Percentiles rank a stretch among this genome's conserved stretches.
Conservation (phyloP, 2,797 vertebrate genomes). For the Bradypodion ventrale region DNA sequence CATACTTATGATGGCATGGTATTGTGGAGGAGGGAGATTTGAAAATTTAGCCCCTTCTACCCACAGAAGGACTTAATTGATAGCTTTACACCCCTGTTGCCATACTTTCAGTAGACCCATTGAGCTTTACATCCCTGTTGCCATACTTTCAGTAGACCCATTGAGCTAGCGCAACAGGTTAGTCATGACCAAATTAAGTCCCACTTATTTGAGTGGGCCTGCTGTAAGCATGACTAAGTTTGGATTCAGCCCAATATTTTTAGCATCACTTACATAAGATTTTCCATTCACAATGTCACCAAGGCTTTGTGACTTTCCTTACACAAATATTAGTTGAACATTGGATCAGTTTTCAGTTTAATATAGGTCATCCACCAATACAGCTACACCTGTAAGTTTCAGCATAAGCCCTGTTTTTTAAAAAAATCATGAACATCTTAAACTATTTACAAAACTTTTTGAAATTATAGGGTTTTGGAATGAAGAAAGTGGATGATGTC, state of each 20-base stretch:
- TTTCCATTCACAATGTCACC: not conserved
- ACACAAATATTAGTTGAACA: not conserved
- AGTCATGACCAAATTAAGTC: not conserved
- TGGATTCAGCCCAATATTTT: not conserved
- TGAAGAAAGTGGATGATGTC: not conserved
- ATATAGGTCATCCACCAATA: too few relatives aligned
- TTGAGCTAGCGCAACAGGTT: not conserved
- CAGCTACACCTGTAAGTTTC: not conserved
- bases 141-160: not conserved
- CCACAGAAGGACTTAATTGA: not conserved
- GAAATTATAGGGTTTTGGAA: not conserved
- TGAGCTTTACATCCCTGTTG: not conserved
- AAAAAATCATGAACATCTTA: too few relatives aligned
- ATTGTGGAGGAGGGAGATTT: not conserved
- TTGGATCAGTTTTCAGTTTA: not conserved
- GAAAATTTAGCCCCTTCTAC: not conserved
- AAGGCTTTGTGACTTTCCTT: not conserved
- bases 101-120: not conserved
- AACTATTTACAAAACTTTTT: not conserved
- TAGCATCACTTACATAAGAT: not conserved
- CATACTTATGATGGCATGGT: not conserved
- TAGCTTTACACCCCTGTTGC: not conserved
- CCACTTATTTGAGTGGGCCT: not conserved
- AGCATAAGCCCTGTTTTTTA: too few relatives aligned
- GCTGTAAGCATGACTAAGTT: not conserved